Conservation (phyloP, 2,888 invertebrate genomes). For the Lepetodrilus schrolli region DNA sequence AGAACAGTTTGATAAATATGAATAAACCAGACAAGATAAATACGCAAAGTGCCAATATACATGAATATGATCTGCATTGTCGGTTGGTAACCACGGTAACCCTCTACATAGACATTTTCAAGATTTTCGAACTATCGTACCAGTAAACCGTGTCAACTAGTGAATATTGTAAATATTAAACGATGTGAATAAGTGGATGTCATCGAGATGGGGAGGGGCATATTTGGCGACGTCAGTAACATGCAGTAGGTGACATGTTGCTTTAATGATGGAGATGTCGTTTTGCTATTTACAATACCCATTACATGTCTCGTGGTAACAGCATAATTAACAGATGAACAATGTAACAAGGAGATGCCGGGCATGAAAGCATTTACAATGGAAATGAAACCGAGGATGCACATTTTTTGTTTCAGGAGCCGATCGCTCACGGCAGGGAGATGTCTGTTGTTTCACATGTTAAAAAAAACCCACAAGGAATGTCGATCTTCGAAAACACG, state of each 20-base stretch:
- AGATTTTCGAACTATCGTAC: background rate
- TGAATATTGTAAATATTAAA: conserved; percentile 10
- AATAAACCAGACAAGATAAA: no score
- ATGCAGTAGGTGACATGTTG: background rate
- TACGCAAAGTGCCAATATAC: background rate
- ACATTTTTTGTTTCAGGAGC: no score
- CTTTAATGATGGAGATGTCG: background rate
- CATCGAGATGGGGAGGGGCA: background rate
- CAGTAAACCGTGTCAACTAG: conserved; percentile 4
- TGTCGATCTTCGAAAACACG: background rate
- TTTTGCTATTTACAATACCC: conserved; percentile 5
- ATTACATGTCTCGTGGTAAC: background rate
- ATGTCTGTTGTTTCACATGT: no score
- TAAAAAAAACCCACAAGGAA: no score
- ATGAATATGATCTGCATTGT: background rate
- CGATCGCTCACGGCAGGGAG: no score
- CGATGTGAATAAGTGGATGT: background rate
- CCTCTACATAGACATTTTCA: no score
- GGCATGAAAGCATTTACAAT: conserved; percentile 18
- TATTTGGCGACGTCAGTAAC: background rate
- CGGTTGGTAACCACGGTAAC: no score
- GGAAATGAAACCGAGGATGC: conserved; percentile 8
- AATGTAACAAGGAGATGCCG: background rate
- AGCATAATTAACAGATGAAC: conserved; percentile 11
- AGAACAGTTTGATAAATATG: no score